phyloP scores from a whole-genome alignment of 2,888 invertebrate species.

The Himalopsyche anomala region DNA sequence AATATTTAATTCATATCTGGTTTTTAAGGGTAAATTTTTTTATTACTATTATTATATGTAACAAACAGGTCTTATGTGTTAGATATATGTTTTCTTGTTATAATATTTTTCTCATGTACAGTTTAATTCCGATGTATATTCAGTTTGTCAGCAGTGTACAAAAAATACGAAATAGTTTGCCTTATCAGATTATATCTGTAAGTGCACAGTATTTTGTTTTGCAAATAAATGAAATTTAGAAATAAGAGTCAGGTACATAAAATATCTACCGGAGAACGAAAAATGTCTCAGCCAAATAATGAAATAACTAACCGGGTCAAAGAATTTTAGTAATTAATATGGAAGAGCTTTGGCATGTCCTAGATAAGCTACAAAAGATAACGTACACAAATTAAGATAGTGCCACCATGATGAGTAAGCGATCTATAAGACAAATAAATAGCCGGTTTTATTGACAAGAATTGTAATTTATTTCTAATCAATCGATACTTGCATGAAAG shows the following conservation, averaged over 20 bases:
- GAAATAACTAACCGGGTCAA: conserved; percentile 19
- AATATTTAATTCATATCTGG: too few species aligned
- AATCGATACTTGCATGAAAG: too few species aligned
- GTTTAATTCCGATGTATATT: background rate
- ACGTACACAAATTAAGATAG: background rate
- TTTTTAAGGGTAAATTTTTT: too few species aligned
- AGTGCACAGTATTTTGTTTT: background rate
- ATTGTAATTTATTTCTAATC: too few species aligned
- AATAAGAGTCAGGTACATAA: conserved; percentile 36
- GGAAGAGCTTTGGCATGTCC: conserved; percentile 12
- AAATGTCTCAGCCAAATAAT: conserved; percentile 14
- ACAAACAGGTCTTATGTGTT: too few species aligned
- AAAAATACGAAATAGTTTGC: background rate
- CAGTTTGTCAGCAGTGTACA: conserved; percentile 16
- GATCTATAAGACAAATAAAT: too few species aligned
- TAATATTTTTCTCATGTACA: too few species aligned
- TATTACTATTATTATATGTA: too few species aligned
- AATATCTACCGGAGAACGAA: conserved; percentile 10
- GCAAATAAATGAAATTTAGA: conserved; percentile 1
- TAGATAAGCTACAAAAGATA: background rate
- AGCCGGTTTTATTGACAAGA: too few species aligned
- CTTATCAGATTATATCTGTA: background rate
- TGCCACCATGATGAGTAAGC: too few species aligned
- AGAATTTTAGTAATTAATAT: conserved; percentile 41
- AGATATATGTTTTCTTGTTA: too few species aligned